Percentiles rank a stretch among this genome's conserved stretches.
Conservation (phyloP, 2,113 vertebrate species). For the Alosa alosa region DNA sequence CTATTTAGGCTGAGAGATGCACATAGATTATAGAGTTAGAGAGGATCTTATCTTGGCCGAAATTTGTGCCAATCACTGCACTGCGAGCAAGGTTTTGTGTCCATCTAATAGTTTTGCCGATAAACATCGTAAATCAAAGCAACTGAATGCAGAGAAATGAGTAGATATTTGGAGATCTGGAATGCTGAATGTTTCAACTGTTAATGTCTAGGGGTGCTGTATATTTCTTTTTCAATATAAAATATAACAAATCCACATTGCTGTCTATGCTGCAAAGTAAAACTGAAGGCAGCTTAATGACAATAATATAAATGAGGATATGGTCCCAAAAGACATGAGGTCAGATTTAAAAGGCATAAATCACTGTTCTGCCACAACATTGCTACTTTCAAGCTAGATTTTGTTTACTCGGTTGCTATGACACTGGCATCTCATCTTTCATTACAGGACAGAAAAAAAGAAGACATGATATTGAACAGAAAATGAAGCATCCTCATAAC, state of each 20-base stretch:
- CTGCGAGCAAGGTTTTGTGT: not conserved
- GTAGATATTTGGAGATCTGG: not conserved
- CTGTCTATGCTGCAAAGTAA: not conserved
- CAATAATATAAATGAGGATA: not conserved
- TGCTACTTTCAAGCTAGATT: not conserved
- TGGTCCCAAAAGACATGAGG: not conserved
- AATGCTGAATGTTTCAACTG: not conserved
- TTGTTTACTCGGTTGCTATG: constrained; percentile 7
- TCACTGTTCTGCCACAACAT: not conserved
- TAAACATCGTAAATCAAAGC: not conserved
- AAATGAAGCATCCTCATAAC: not conserved
- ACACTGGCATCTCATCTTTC: not conserved
- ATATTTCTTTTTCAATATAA: not conserved
- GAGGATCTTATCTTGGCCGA: not conserved
- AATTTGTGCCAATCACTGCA: not conserved
- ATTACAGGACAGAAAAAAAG: not conserved
- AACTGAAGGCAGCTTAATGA: not conserved
- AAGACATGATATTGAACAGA: not conserved
- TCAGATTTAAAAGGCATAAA: not conserved
- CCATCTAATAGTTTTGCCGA: not conserved
- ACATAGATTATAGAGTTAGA: not conserved
- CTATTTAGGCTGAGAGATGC: not conserved
- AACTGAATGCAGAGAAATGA: not conserved
- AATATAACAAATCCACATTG: not conserved
- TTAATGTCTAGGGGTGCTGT: not conserved